Percentiles rank a stretch among this genome's conserved stretches.
Conservation (phyloP, 2,113 vertebrate species). For the Saccopteryx bilineata region DNA sequence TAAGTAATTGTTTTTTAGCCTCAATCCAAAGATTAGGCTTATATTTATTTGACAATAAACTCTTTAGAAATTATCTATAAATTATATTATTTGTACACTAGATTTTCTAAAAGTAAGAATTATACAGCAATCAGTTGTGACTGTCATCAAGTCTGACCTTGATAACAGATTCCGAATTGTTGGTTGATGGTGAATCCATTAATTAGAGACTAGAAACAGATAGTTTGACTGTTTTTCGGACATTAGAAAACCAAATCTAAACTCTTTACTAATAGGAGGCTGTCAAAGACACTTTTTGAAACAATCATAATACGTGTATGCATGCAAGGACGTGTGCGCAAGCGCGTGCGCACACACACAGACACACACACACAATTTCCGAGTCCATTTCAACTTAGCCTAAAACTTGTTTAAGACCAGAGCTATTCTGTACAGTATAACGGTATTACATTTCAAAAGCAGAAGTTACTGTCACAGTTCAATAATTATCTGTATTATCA, state of each 20-base stretch:
- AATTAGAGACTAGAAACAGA: not conserved
- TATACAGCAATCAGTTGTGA: not conserved
- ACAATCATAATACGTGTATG: not conserved
- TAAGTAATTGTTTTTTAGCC: not conserved
- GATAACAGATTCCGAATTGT: not conserved
- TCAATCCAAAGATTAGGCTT: not conserved
- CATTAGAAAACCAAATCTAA: not conserved
- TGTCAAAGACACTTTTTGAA: not conserved
- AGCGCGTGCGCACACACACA: not conserved
- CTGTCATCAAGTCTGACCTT: not conserved
- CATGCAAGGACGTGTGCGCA: too few relatives aligned
- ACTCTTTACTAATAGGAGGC: not conserved
- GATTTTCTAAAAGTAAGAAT: not conserved
- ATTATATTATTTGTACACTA: not conserved
- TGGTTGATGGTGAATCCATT: not conserved
- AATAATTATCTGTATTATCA: not conserved
- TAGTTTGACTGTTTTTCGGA: not conserved
- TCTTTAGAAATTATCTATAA: not conserved
- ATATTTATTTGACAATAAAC: not conserved
- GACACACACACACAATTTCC: not conserved
- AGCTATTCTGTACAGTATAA: not conserved
- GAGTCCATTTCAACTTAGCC: not conserved
- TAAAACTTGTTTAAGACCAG: not conserved
- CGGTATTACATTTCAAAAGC: conserved; percentile 1
- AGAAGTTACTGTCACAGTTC: not conserved